Base-by-base conservation (phyloP, 2,113 vertebrate genomes). In the Pachycephala philippinensis region DNA sequence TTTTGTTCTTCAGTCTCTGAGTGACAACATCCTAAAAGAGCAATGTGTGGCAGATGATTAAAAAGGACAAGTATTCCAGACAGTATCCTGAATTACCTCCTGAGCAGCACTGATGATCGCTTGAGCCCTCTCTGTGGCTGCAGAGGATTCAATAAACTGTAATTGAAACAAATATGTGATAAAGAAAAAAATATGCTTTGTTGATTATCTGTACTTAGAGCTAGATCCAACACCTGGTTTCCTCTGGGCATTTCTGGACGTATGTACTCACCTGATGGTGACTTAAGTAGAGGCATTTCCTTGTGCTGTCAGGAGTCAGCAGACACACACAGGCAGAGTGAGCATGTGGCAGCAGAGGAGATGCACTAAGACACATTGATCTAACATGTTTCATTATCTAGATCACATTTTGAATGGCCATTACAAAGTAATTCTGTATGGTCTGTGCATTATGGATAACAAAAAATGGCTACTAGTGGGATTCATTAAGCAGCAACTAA, bases 11-110 rank as follows among this genome's bases (percentile, higher is more conserved):
- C 33, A 37, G 78, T 82, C 44, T 90, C 66, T 94, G 94, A 96
- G 76, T 95, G 92, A 88, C 95, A 96, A 64, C 45, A 71, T 84
- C 68, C 80, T 93, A 77, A 94, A 97, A 94, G 83, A 94, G 59
- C 79, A 64, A 49, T 26, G 17, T 54, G 30, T 91, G 77, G 57
- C 80, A 90, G 64, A 56, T 93, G 81, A 95, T 93, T 95, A 91
- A 78, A 89, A 95, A 96, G 95, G 69, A 84, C 85, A 79, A 84
- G 79, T 87, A 83, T 85, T 94, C 78, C 33, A 95, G 84, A 52
- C 26, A 16, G 50, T 57, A 69, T 87, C 85, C 80, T 91, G 91
- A 90, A 82, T 90, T 93, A 59, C 78, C 95, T 96, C 63, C 81
- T 59, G 60, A 96, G 69, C 80, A 63, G 56, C 56, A 7, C 64